Evolutionary conservation across 2,113 vertebrate species (phyloP), one percentile per base, ranked within the genome.

Genomic region (Cololabis saira): DNA sequence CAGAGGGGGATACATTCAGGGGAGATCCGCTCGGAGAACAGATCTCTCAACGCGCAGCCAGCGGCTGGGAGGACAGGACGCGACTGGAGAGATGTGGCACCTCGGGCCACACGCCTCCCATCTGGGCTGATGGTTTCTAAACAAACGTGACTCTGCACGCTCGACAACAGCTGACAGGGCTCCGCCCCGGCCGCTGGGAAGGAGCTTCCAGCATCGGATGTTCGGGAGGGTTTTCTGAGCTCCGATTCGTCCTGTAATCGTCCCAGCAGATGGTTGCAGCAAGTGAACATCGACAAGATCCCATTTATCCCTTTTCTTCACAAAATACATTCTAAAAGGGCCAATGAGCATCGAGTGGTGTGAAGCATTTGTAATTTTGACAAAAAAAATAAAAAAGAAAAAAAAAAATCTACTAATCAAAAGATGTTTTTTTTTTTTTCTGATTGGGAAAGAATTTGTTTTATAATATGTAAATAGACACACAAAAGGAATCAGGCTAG

Each of bases 251-350:
- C 21, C 33, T 30, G 40, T 24, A 33, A 22, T 13, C 14, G 14
- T n/a, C 44, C 54, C 74, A 66, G 79, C 64, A 68, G 76, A 71
- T 22, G 64, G 65, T 16, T 40, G 58, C 4, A 0, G 19, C 0
- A 21, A 72, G 70, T 17, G 49, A 67, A 47, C 33, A 55, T 72
- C 63, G 71, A 71, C 89, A 62, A 61, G 84, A 87, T 30, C 44
- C 69, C 82, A 57, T 61, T 41, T 4, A 42, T 78, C 86, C 88
- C 82, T 74, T 88, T 90, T 83, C 86, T 90, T 91, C 83, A 90
- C 84, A 90, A 88, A 89, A 90, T 89, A 92, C 88, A 91, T 92
- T 92, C 90, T 86, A 91, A 90, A 92, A 90, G 86, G 86, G 81
- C 52, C 54, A 53, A 76, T 15, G 81, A 59, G 75, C 68, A 67